Evolutionary conservation across 2,888 invertebrate species (phyloP), one percentile per base, ranked within the genome.

Genomic region (Dryomyza anilis): DNA sequence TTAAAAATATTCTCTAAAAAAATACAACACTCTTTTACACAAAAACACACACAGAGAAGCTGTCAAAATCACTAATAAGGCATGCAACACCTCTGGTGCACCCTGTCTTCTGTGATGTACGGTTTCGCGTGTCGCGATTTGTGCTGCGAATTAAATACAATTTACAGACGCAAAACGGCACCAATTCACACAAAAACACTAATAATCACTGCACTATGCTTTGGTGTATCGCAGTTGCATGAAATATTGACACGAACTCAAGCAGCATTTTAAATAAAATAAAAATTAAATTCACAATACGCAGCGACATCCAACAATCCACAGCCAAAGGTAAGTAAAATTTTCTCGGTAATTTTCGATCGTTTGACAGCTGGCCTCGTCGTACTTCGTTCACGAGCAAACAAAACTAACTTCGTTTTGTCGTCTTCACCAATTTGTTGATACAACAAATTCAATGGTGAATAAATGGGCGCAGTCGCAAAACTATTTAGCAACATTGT

Each of bases 51-150:
- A n/a, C n/a, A 12, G 14, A 23, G 12, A 19, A 50, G 21, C n/a
- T 63, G 62, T 62, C 62, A 67, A 62, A 62, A 10, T 30, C 23
- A 30, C 1, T 16, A 1, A 48, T 14, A 39, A 61, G 2, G 3
- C 45, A 53, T 45, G 29, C 61, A 58, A 52, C 48, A 55, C 57
- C 36, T 39, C 14, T 61, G 53, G n/a, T 43, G 57, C 63, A 64
- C 66, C 64, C 66, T 68, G 68, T 66, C 60, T 62, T 57, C 63
- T 52, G 69, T 68, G 69, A 71, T 69, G 67, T 66, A 68, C 64
- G 63, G 67, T 64, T n/a, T 67, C 63, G 64, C 68, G 69, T 70
- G 64, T 70, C 69, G 67, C 68, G 68, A 67, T 66, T 69, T 64
- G 67, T 70, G 71, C 68, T 71, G 50, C 52, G 16, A 30, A 27